Evolutionary conservation across 2,113 vertebrate species (phyloP), one percentile per base, ranked within the genome.

Genomic region (Prunella fulvescens): DNA sequence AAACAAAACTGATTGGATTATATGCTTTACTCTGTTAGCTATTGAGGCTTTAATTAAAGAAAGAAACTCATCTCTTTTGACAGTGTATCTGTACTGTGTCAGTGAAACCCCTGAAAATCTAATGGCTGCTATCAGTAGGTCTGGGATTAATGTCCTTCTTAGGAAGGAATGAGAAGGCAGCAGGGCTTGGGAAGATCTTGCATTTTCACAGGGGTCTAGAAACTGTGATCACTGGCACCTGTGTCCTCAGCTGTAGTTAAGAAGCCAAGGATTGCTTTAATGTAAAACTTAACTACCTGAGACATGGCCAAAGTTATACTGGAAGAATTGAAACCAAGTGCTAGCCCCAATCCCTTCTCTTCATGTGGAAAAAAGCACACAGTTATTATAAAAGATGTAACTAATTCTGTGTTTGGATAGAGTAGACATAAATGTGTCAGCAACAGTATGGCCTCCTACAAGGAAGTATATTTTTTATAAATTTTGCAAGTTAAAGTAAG

Each of bases 1-100:
- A 90, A 93, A 92, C 80, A 91, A 94, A 96, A 86, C 56, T 58
- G 54, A 94, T 95, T 82, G 69, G 79, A 94, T 95, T 95, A 88
- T 73, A 31, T 90, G 57, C 42, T 93, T 86, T 92, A 50, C 40
- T 93, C 78, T 83, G 33, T 92, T 90, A 88, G 64, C 76, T 88
- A 5, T 77, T 73, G 90, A 88, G 42, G 40, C 50, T 93, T 83
- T 86, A 91, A 93, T 90, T 92, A 60, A 87, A 86, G 47, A 81
- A 81, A 86, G 42, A 53, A 78, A 53, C 60, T 86, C 45, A 6
- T 91, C 53, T 85, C 65, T 6, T 66, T 87, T 87, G 74, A 70
- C 57, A 69, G 17, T 0, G 0, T 87, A 44, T 80, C 66, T 85
- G 48, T 82, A 5, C 47, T 39, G 35, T 29, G 37, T 81, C 1